phyloP scores from a whole-genome alignment of 1,140 invertebrate species.

The Zaprionus davidi region DNA sequence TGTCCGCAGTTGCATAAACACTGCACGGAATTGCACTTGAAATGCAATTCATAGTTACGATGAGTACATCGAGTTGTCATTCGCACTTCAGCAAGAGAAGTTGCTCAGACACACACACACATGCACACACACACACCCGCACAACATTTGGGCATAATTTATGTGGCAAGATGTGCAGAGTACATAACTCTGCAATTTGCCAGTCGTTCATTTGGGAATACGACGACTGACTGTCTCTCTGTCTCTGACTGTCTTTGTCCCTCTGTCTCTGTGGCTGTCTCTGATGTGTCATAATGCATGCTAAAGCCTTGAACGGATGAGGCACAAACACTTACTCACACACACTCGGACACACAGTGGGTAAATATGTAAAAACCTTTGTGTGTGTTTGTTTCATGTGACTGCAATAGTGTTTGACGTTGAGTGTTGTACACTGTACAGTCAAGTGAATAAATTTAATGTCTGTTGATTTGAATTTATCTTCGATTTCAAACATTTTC shows the following conservation, averaged over 20 bases:
- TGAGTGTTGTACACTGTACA: background rate
- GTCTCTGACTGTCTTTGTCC: background rate
- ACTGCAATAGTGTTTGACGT: conserved; percentile 21
- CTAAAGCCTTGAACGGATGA: background rate
- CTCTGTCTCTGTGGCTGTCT: conserved; percentile 1
- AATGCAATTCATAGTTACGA: conserved; percentile 35
- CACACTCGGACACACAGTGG: background rate
- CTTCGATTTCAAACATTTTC: background rate
- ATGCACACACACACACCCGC: conserved; percentile 5
- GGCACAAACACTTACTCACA: background rate
- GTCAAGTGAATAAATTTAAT: conserved; percentile 42
- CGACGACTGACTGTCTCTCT: background rate
- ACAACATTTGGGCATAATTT: conserved; percentile 48
- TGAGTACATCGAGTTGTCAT: conserved; percentile 24
- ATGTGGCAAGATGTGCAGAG: conserved; percentile 38
- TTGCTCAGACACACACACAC: conserved; percentile 23
- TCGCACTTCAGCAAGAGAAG: conserved; percentile 33
- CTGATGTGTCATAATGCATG: conserved; percentile 34
- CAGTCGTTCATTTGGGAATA: conserved; percentile 49
- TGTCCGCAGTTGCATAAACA: conserved; percentile 46
- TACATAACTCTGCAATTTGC: conserved; percentile 52
- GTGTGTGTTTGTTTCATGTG: conserved; percentile 19
- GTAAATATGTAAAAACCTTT: conserved; percentile 21
- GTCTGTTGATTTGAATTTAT: conserved; percentile 13
- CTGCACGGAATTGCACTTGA: conserved; percentile 40